phyloP scores from a whole-genome alignment of 2,797 vertebrate genomes.

The Anabas testudineus region DNA sequence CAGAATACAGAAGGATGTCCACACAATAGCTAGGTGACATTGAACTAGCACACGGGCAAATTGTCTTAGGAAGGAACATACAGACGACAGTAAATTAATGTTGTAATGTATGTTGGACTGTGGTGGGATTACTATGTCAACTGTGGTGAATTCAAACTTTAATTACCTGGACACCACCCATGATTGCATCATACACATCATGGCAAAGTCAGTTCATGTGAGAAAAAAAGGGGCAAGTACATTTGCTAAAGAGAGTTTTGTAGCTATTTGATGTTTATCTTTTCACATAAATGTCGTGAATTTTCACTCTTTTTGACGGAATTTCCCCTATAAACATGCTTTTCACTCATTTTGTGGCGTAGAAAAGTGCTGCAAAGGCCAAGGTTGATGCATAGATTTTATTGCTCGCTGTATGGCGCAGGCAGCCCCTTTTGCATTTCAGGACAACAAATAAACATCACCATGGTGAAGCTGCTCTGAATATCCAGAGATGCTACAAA shows the following conservation, averaged over 20 bases:
- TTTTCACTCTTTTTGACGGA: constrained; percentile 13
- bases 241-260: constrained; percentile 16
- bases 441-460: constrained; percentile 66
- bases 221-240: background rate
- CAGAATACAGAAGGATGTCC: background rate
- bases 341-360: constrained; percentile 34
- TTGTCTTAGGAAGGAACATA: no score
- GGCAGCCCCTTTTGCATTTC: constrained; percentile 47
- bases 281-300: constrained; percentile 31
- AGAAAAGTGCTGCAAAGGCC: constrained; percentile 17
- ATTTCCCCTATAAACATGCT: constrained; percentile 32
- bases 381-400: constrained; percentile 33
- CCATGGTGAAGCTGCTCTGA: constrained; percentile 57
- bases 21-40: background rate
- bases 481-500: constrained; percentile 61
- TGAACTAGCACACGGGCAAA: background rate
- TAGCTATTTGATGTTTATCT: constrained; percentile 15
- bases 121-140: no score
- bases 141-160: background rate
- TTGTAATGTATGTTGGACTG: no score
- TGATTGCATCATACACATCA: background rate
- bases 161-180: background rate
- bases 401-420: constrained; percentile 32
- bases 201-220: background rate
- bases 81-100: no score